Evolutionary conservation across 2,888 invertebrate species (phyloP).

Genomic region (Eristalis tenax): DNA sequence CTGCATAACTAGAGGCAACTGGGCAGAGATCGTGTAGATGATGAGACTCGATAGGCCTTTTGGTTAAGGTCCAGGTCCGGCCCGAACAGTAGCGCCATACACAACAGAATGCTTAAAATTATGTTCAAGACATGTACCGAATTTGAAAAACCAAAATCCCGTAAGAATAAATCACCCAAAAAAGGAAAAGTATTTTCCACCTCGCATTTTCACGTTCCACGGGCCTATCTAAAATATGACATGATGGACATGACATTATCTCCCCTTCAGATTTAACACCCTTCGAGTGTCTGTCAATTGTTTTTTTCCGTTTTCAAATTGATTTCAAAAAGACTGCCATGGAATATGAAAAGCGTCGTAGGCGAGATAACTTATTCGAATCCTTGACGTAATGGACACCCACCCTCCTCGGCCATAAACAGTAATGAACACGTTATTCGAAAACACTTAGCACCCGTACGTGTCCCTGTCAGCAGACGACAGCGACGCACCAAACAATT

Average conservation of each 20-base stretch:
- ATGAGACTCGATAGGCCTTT: no score
- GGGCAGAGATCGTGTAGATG: no score
- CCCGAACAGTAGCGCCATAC: no score
- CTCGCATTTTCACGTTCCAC: background rate
- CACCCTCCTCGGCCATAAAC: slow-evolving; percentile 31
- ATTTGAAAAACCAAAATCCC: background rate
- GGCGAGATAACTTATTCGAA: background rate
- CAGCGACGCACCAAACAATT: slow-evolving; percentile 17
- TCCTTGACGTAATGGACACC: slow-evolving; percentile 36
- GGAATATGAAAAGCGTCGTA: slow-evolving; percentile 7
- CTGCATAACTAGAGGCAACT: no score
- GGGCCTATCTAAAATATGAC: background rate
- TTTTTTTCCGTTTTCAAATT: background rate
- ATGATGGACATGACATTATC: background rate
- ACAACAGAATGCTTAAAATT: background rate
- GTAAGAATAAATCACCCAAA: background rate
- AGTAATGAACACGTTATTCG: slow-evolving; percentile 30
- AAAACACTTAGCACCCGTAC: slow-evolving; percentile 26
- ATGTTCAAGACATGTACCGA: no score
- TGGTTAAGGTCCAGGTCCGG: no score
- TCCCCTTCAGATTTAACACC: background rate
- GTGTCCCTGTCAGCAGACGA: slow-evolving; percentile 8
- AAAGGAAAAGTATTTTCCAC: background rate
- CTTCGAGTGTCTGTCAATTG: background rate
- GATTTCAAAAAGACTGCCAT: background rate